Percentiles rank a stretch among this genome's conserved stretches.
These are phyloP conservation scores for Siderastrea siderea DNA, from an alignment of 92 coral and sea anemone species.

Conservation along the genomic window DNA sequence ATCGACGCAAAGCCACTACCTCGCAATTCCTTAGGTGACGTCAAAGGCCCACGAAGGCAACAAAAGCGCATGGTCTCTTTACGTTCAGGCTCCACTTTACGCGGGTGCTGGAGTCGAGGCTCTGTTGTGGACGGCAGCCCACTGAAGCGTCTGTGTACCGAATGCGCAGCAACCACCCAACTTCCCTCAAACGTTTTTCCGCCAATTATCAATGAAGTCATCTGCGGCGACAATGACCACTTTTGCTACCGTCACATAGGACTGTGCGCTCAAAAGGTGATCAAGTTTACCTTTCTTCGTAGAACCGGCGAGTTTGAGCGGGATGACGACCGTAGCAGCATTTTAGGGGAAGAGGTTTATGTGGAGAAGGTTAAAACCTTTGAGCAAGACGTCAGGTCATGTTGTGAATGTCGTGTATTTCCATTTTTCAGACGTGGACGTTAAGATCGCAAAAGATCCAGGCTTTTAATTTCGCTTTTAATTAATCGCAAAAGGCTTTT, in stretches of 20 bases:
- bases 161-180: constrained; percentile 52
- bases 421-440: background rate
- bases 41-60: background rate
- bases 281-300: constrained; percentile 31
- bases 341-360: background rate
- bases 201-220: constrained; percentile 69
- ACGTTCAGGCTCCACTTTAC: background rate
- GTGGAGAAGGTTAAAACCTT: background rate
- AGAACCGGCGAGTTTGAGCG: constrained; percentile 16
- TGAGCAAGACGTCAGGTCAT: constrained; percentile 8
- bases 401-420: constrained; percentile 24
- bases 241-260: constrained; percentile 20
- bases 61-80: constrained; percentile 5
- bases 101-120: constrained; percentile 46
- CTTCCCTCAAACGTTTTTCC: constrained; percentile 53
- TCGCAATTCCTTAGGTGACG: background rate
- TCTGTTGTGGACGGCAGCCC: background rate
- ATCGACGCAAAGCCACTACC: background rate
- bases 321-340: constrained; percentile 3
- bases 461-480: no score
- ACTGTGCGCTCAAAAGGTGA: constrained; percentile 6
- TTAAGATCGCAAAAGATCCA: background rate
- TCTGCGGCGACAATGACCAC: constrained; percentile 37
- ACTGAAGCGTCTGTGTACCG: constrained; percentile 57
- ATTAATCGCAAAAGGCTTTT: background rate